Conservation (phyloP, 1,140 invertebrate species). For the Bombus ignitus region DNA sequence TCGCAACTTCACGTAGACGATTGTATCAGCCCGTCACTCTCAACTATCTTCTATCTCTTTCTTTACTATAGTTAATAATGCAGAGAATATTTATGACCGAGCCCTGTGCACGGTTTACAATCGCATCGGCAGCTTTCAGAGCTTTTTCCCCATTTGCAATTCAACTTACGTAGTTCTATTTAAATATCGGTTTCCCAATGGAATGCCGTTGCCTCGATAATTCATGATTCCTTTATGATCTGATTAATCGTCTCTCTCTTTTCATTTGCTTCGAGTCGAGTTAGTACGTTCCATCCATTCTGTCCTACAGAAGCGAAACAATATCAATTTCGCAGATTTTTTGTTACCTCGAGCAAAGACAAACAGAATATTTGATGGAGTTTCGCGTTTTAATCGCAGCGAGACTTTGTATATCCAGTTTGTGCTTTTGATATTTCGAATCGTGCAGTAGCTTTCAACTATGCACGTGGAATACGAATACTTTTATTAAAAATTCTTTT, state of each 20-base stretch:
- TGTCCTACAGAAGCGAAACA: too few relatives aligned
- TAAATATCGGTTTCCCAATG: neutral
- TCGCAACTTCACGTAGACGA: slow-evolving; percentile 17
- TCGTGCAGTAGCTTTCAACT: too few relatives aligned
- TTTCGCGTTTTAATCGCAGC: too few relatives aligned
- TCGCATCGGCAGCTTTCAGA: slow-evolving; percentile 7
- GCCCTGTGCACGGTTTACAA: slow-evolving; percentile 10
- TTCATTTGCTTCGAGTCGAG: neutral
- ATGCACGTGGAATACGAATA: too few relatives aligned
- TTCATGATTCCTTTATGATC: slow-evolving; percentile 17
- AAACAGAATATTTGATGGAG: too few relatives aligned
- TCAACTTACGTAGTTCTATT: slow-evolving; percentile 37
- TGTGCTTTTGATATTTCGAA: neutral
- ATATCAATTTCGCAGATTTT: too few relatives aligned
- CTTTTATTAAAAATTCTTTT: slow-evolving; percentile 18
- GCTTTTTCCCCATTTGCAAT: slow-evolving; percentile 25
- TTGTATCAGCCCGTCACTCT: neutral
- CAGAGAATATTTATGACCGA: slow-evolving; percentile 41
- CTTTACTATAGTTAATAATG: slow-evolving; percentile 21
- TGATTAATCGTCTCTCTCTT: neutral
- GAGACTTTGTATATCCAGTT: neutral
- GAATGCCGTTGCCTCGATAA: slow-evolving; percentile 11
- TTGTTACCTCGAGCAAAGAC: too few relatives aligned
- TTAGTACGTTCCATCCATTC: neutral
- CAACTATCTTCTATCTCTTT: neutral